Percentiles rank a stretch among this genome's conserved stretches.
These are phyloP conservation scores for Drosophila ogumai DNA, from an alignment of 1,140 invertebrate genomes.

Conservation along the genomic window DNA sequence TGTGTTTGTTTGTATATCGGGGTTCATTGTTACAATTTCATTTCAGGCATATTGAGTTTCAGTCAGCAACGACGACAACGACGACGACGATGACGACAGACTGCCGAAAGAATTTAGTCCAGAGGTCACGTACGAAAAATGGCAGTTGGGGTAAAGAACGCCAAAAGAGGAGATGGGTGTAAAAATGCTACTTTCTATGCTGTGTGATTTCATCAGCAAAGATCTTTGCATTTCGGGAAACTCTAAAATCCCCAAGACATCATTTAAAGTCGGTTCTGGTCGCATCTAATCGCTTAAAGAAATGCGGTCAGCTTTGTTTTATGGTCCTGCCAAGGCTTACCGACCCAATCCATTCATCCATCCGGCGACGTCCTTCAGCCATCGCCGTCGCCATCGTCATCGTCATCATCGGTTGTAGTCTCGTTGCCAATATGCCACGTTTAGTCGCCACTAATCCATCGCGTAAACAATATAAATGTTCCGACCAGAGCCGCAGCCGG, in stretches of 20 bases:
- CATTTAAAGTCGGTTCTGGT: conserved; percentile 47
- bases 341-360: conserved; percentile 28
- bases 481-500: conserved; percentile 44
- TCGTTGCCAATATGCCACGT: conserved; percentile 68
- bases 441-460: conserved; percentile 73
- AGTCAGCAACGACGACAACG: conserved; percentile 23
- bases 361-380: conserved; percentile 43
- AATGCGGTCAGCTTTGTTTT: conserved; percentile 61
- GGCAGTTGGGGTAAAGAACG: conserved; percentile 2
- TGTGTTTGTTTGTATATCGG: conserved; percentile 50
- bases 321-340: conserved; percentile 43
- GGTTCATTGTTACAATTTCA: conserved; percentile 81
- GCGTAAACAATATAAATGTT: conserved; percentile 74
- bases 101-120: conserved; percentile 62
- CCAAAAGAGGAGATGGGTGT: conserved; percentile 4
- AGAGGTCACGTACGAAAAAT: conserved; percentile 69
- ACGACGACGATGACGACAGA: conserved; percentile 51
- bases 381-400: conserved; percentile 7
- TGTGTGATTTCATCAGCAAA: conserved; percentile 32
- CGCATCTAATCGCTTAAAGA: conserved; percentile 54
- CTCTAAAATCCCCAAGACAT: conserved; percentile 24
- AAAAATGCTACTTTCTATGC: conserved; percentile 11
- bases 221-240: neutral
- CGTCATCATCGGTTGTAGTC: conserved; percentile 50
- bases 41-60: conserved; percentile 77